Conservation (phyloP, 2,113 vertebrate genomes). For the Brevimyrus niger region DNA sequence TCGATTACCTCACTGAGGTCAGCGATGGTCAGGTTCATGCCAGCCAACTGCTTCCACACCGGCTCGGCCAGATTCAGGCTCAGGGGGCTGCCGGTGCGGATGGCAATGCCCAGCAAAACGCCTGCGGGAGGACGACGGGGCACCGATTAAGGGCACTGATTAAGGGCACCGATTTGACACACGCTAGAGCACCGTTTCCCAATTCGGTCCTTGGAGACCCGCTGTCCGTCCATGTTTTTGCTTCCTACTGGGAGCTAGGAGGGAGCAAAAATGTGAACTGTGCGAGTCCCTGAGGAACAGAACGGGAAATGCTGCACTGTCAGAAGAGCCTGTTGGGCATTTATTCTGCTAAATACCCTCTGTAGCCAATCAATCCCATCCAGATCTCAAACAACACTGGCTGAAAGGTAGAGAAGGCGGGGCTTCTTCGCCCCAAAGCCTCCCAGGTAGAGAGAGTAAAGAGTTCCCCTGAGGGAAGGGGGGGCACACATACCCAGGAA, state of each 20-base stretch:
- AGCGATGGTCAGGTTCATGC: constrained; percentile 97
- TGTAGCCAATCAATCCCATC: background rate
- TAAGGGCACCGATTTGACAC: background rate
- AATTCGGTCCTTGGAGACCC: background rate
- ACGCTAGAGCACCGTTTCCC: background rate
- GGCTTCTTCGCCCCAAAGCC: background rate
- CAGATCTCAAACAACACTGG: background rate
- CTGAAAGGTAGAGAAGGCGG: background rate
- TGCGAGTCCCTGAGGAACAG: no score
- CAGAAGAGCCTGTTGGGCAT: background rate
- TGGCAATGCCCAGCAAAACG: constrained; percentile 90
- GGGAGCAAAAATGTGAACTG: background rate
- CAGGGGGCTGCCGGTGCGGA: constrained; percentile 93
- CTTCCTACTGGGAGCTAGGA: background rate
- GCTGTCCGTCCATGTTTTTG: background rate
- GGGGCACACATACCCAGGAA: constrained; percentile 77
- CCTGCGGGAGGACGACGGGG: constrained; percentile 58
- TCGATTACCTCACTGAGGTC: constrained; percentile 89
- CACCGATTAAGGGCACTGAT: no score
- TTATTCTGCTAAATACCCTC: background rate
- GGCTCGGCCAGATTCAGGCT: constrained; percentile 95
- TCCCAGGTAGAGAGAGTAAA: background rate
- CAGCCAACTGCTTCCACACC: constrained; percentile 97
- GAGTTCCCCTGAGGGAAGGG: background rate
- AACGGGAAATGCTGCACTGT: background rate